A percentile compares a stretch with the other conserved stretches of the same genome.
Conservation (phyloP, 2,888 invertebrate species). For the Papilio gigon region DNA sequence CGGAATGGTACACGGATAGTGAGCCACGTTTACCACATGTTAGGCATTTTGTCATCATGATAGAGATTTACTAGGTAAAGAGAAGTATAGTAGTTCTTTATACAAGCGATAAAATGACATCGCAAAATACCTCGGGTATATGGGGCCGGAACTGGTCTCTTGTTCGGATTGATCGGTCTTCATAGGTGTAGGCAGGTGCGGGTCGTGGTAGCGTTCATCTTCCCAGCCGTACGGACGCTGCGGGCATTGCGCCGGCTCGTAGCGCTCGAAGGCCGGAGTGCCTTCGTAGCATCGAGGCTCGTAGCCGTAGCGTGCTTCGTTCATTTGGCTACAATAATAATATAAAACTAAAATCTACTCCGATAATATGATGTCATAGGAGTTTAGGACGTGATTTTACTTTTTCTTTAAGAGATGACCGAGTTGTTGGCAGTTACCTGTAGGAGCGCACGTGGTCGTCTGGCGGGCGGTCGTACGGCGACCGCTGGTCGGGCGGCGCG, state of each 20-base stretch:
- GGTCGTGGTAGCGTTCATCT: slow-evolving; percentile 83
- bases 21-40: slow-evolving; percentile 78
- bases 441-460: slow-evolving; percentile 84
- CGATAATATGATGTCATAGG: no score
- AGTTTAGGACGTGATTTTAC: no score
- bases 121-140: slow-evolving; percentile 86
- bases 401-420: neutral
- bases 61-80: slow-evolving; percentile 2
- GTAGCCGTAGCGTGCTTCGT: slow-evolving; percentile 82
- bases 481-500: slow-evolving; percentile 85
- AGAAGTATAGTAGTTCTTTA: neutral
- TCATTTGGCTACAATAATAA: slow-evolving; percentile 78
- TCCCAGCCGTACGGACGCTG: slow-evolving; percentile 81
- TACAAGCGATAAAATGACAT: neutral
- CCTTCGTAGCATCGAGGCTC: slow-evolving; percentile 80
- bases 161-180: slow-evolving; percentile 87
- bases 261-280: slow-evolving; percentile 79
- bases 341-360: slow-evolving; percentile 29
- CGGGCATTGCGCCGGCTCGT: slow-evolving; percentile 78
- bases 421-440: slow-evolving; percentile 58
- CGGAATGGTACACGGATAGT: slow-evolving; percentile 21
- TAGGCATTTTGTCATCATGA: slow-evolving; percentile 49
- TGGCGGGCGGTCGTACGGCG: slow-evolving; percentile 86
- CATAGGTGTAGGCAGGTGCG: slow-evolving; percentile 82
- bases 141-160: slow-evolving; percentile 86